Evolutionary conservation across 2,797 vertebrate species (phyloP), one percentile per base, ranked within the genome.

Genomic region (Danio jaintianensis): DNA sequence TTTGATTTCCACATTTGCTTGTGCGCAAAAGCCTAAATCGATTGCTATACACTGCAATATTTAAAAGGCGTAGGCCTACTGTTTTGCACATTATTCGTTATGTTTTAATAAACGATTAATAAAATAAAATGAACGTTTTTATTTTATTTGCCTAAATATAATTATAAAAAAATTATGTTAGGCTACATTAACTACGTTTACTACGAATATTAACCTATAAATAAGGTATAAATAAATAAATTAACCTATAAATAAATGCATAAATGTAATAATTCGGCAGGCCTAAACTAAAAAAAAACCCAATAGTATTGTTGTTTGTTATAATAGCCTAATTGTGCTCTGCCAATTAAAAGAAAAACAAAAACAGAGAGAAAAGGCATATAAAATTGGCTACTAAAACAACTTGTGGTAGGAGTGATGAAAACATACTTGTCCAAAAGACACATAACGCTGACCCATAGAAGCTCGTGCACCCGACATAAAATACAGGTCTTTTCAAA

Each of bases 331-430:
- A 29, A 29, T 15, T 15, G 8, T 15, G 59, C 36, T 62, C 59
- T n/a, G 59, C 16, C 56, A 48, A n/a, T 42, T 68, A 53, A 58
- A 81, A 38, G 36, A 73, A 22, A 61, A 52, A 52, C 15, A 76
- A 10, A 50, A 53, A 69, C 4, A 56, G 7, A n/a, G n/a, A 75
- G 16, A 82, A 62, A 62, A 16, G 55, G 5, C 38, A 29, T 78
- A 68, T 76, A 56, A 72, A 76, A 53, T 70, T 43, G 66, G 71
- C 9, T 67, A 36, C 48, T 82, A 52, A 80, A 76, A 82, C 62
- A 69, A 67, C 70, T 82, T 80, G 81, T 58, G 81, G 77, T 55
- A 61, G 58, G 55, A 71, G 84, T 80, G 73, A 73, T 80, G 81
- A 82, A 78, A 77, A 82, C 69, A 58, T 10, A 68, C 75, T 79